phyloP scores from a whole-genome alignment of 2,113 vertebrate genomes.

The Lycocorax pyrrhopterus region DNA sequence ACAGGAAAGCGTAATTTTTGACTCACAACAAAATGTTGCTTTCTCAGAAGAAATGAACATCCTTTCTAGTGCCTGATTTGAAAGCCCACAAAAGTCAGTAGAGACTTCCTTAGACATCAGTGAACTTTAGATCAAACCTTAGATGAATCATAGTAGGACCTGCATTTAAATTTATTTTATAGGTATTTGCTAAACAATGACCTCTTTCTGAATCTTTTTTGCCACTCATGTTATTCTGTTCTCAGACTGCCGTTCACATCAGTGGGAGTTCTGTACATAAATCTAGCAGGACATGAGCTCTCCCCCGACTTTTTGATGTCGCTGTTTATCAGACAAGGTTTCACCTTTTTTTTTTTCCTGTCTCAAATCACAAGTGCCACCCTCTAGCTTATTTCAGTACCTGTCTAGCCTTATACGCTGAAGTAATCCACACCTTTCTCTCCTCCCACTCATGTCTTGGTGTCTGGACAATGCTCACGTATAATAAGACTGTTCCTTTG shows the following conservation, averaged over 20 bases:
- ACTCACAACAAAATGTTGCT: neutral
- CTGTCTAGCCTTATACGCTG: neutral
- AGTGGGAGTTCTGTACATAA: neutral
- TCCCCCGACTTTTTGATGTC: neutral
- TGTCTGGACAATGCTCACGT: neutral
- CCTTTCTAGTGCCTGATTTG: neutral
- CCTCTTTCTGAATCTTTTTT: neutral
- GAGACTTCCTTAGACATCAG: neutral
- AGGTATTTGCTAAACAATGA: neutral
- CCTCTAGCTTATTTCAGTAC: neutral
- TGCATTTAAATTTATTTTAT: neutral
- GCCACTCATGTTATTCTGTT: neutral
- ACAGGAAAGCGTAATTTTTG: neutral
- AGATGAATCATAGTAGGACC: neutral
- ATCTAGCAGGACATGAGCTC: neutral
- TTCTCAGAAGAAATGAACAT: neutral
- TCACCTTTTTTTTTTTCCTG: neutral
- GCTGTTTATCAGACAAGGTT: neutral
- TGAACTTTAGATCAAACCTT: neutral
- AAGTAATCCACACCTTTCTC: neutral
- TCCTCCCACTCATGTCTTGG: neutral
- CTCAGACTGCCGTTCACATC: neutral
- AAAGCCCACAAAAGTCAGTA: neutral
- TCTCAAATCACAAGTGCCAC: neutral
- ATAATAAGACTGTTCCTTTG: neutral